Percentiles rank a stretch among this genome's conserved stretches.
These are phyloP conservation scores for Oncorhynchus keta DNA, from an alignment of 2,113 vertebrate species.

Conservation along the genomic window DNA sequence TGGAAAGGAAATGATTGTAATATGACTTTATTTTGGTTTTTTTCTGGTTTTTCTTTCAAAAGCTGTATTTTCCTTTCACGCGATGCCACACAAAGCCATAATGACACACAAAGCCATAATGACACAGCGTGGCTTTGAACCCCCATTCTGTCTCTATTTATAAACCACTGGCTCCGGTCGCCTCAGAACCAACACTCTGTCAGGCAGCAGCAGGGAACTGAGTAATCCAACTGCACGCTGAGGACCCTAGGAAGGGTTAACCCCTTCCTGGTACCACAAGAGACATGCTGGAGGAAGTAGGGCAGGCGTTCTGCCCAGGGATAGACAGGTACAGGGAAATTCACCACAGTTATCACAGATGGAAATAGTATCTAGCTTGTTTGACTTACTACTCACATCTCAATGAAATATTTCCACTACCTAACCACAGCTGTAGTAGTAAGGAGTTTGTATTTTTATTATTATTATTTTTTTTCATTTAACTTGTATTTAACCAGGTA, in stretches of 20 bases:
- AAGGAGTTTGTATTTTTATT: neutral
- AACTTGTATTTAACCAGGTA: too few relatives aligned
- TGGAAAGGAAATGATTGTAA: constrained; percentile 44
- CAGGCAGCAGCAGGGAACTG: constrained; percentile 50
- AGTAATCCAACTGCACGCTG: constrained; percentile 19
- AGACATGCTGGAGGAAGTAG: constrained; percentile 54
- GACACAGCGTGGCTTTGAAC: constrained; percentile 58
- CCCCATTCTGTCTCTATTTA: constrained; percentile 69
- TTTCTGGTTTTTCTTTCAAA: constrained; percentile 8
- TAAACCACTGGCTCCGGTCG: constrained; percentile 57
- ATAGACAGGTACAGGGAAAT: constrained; percentile 7
- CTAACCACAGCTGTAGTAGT: constrained; percentile 9
- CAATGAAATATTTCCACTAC: constrained; percentile 25
- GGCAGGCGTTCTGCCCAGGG: constrained; percentile 43
- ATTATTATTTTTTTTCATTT: too few relatives aligned
- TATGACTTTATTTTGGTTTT: constrained; percentile 22
- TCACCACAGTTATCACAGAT: constrained; percentile 40
- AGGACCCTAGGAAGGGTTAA: constrained; percentile 54
- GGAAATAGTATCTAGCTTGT: constrained; percentile 49
- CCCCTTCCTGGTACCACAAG: constrained; percentile 50
- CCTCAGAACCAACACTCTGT: constrained; percentile 57
- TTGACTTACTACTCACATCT: constrained; percentile 26
- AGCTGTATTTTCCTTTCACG: constrained; percentile 22
- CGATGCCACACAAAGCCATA: constrained; percentile 41
- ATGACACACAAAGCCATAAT: constrained; percentile 64